phyloP scores from a whole-genome alignment of 1,140 invertebrate genomes.

The Euwallacea fornicatus region DNA sequence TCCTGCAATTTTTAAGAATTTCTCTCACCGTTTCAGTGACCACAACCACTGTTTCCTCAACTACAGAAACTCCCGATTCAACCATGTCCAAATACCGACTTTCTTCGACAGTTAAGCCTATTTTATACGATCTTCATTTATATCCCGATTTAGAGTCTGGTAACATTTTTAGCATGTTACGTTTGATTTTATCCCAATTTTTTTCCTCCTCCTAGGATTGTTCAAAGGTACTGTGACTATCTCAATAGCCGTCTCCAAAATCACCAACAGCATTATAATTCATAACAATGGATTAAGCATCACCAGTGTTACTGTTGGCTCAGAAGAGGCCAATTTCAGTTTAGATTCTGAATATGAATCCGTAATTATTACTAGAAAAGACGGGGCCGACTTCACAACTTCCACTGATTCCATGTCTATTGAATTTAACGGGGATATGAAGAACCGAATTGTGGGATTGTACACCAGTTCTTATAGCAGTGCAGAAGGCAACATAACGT shows the following conservation, averaged over 20 bases:
- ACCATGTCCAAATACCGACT: constrained; percentile 46
- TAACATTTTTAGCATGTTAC: constrained; percentile 55
- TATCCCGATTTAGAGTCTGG: constrained; percentile 73
- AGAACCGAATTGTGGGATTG: constrained; percentile 58
- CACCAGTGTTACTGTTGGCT: constrained; percentile 39
- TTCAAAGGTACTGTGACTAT: constrained; percentile 69
- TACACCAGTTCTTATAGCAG: constrained; percentile 56
- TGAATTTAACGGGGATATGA: constrained; percentile 57
- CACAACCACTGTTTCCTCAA: background rate
- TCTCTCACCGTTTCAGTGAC: constrained; percentile 1
- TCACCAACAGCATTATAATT: constrained; percentile 65
- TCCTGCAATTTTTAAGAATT: background rate
- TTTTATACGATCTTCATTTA: constrained; percentile 76
- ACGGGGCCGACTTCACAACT: constrained; percentile 33
- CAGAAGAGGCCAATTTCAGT: constrained; percentile 25
- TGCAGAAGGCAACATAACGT: constrained; percentile 50
- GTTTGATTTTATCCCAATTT: background rate
- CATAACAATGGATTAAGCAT: constrained; percentile 71
- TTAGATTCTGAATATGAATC: constrained; percentile 41
- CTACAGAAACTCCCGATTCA: constrained; percentile 19
- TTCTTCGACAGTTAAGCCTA: constrained; percentile 65
- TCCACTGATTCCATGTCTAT: constrained; percentile 43
- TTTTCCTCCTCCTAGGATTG: constrained; percentile 18
- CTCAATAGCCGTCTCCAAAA: constrained; percentile 60
- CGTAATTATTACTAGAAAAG: constrained; percentile 38